phyloP scores from a whole-genome alignment of 2,113 vertebrate species.

The Brachyistius frenatus region DNA sequence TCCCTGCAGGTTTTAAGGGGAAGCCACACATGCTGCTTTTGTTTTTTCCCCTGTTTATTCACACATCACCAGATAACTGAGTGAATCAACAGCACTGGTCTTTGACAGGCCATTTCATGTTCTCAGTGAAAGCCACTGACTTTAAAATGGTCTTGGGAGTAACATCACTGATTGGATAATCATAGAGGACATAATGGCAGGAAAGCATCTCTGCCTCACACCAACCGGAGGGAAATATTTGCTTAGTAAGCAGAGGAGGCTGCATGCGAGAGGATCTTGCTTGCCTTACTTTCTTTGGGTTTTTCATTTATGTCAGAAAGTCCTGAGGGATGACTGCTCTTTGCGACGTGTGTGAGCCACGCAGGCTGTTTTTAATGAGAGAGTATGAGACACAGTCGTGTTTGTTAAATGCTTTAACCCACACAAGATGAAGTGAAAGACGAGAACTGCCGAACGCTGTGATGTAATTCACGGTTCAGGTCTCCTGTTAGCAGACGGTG shows the following conservation, averaged over 20 bases:
- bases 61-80: slow-evolving; percentile 4
- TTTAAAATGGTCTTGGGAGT: slow-evolving; percentile 20
- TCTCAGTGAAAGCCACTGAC: slow-evolving; percentile 33
- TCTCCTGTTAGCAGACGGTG: background rate
- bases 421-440: slow-evolving; percentile 14
- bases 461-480: background rate
- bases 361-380: background rate
- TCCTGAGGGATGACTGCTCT: slow-evolving; percentile 19
- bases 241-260: slow-evolving; percentile 24
- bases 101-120: slow-evolving; percentile 49
- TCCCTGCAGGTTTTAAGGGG: slow-evolving; percentile 2
- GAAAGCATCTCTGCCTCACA: slow-evolving; percentile 6
- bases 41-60: slow-evolving; percentile 10
- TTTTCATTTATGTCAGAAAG: slow-evolving; percentile 32
- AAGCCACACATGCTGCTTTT: background rate
- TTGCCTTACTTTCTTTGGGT: slow-evolving; percentile 28
- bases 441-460: slow-evolving; percentile 8
- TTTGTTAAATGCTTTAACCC: slow-evolving; percentile 39
- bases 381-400: background rate
- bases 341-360: background rate
- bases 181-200: slow-evolving; percentile 14
- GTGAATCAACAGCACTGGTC: slow-evolving; percentile 4
- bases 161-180: slow-evolving; percentile 53
- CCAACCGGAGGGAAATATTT: background rate
- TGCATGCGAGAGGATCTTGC: slow-evolving; percentile 24